A percentile compares a stretch with the other conserved stretches of the same genome.
These are phyloP conservation scores for Acromyrmex charruanus DNA, from an alignment of 1,140 invertebrate genomes.

Conservation along the genomic window DNA sequence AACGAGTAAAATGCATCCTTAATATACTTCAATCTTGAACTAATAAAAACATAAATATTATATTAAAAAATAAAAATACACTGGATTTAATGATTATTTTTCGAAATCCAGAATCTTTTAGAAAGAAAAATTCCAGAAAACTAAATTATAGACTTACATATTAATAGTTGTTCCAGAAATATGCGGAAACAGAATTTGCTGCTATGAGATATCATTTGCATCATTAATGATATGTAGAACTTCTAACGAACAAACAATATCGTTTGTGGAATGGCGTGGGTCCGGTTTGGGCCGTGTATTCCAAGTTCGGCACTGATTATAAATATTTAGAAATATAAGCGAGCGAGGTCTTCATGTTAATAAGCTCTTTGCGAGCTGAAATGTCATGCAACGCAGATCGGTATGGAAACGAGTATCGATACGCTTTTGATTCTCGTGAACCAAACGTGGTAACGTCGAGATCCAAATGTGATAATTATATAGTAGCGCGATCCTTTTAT, in stretches of 20 bases:
- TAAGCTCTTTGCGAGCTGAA: conserved; percentile 12
- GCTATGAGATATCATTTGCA: not conserved
- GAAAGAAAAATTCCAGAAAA: not conserved
- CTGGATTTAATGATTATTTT: not conserved
- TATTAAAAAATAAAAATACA: not conserved
- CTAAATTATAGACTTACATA: not conserved
- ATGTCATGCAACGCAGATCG: conserved; percentile 26
- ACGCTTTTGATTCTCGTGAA: conserved; percentile 36
- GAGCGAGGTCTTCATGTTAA: conserved; percentile 35
- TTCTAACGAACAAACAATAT: conserved; percentile 30
- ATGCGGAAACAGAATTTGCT: conserved; percentile 14
- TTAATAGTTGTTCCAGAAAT: not conserved
- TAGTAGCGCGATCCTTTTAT: conserved; percentile 43
- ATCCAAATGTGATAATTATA: conserved; percentile 38
- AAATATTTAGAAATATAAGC: conserved; percentile 25
- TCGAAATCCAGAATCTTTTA: not conserved
- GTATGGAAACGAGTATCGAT: conserved; percentile 1
- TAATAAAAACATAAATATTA: not conserved
- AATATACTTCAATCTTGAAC: not conserved
- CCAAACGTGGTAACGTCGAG: conserved; percentile 50
- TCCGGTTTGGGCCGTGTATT: not conserved
- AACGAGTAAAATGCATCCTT: not conserved
- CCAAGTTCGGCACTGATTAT: not conserved
- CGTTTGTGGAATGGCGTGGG: conserved; percentile 28
- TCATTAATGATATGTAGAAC: conserved; percentile 6